Percentiles rank a stretch among this genome's conserved stretches.
phyloP scores from a whole-genome alignment of 2,113 vertebrate genomes.

The Tamias sibiricus region DNA sequence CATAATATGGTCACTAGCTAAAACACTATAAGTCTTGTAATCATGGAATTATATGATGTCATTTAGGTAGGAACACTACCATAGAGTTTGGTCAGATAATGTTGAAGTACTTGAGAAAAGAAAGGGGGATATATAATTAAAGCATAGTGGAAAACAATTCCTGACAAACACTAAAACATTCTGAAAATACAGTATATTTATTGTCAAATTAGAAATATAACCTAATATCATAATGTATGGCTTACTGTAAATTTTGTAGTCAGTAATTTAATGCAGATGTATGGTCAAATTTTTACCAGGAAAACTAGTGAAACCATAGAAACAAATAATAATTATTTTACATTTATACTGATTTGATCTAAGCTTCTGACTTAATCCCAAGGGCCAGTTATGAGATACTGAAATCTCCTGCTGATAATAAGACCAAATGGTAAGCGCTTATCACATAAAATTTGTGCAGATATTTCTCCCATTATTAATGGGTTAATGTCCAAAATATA shows the following conservation, averaged over 20 bases:
- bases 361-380: background rate
- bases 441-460: background rate
- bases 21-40: background rate
- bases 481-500: background rate
- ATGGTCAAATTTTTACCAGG: background rate
- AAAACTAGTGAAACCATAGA: background rate
- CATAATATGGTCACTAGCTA: conserved; percentile 10
- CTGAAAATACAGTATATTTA: background rate
- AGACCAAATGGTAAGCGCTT: background rate
- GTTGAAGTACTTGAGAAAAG: background rate
- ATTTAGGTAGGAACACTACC: background rate
- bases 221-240: background rate
- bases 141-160: background rate
- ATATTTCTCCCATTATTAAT: background rate
- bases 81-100: background rate
- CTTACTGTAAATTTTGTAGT: no score
- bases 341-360: background rate
- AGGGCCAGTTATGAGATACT: background rate
- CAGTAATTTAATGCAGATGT: background rate
- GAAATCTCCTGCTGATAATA: background rate
- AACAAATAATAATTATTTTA: background rate
- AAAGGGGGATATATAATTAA: background rate
- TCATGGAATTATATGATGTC: background rate
- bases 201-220: background rate
- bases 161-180: background rate